Percentiles rank a stretch among this genome's conserved stretches.
phyloP scores from a whole-genome alignment of 2,113 vertebrate species.

The Cottus gobio region DNA sequence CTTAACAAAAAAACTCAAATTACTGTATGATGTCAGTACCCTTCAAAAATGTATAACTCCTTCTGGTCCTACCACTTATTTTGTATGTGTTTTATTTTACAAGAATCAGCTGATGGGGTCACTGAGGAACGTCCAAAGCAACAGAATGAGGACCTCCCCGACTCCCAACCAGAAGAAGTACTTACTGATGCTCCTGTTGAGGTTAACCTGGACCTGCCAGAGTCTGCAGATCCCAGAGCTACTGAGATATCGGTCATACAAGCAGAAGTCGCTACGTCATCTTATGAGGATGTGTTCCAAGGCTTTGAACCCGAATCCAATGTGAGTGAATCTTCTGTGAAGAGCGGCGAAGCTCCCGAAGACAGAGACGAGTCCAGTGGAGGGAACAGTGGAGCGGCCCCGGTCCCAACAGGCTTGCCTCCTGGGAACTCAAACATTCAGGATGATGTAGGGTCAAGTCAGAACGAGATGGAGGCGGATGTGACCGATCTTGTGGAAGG shows the following conservation, averaged over 20 bases:
- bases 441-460: constrained; percentile 44
- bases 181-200: constrained; percentile 24
- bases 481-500: constrained; percentile 40
- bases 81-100: constrained; percentile 34
- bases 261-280: constrained; percentile 19
- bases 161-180: constrained; percentile 38
- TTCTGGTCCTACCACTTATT: not conserved
- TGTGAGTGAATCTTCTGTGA: constrained; percentile 25
- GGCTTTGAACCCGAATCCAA: constrained; percentile 38
- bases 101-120: constrained; percentile 32
- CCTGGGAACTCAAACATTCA: constrained; percentile 34
- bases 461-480: constrained; percentile 15
- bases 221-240: constrained; percentile 6
- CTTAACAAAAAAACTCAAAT: no score
- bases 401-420: not conserved
- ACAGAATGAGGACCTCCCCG: constrained; percentile 34
- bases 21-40: no score
- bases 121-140: constrained; percentile 15
- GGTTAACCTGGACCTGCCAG: not conserved
- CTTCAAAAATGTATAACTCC: not conserved
- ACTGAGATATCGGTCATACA: constrained; percentile 17
- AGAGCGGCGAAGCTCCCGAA: constrained; percentile 20
- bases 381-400: constrained; percentile 37
- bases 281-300: constrained; percentile 39
- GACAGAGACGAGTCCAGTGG: constrained; percentile 9